These are phyloP conservation scores for Sisor rabdophorus DNA, from an alignment of 2,113 vertebrate genomes.

Conservation along the genomic window DNA sequence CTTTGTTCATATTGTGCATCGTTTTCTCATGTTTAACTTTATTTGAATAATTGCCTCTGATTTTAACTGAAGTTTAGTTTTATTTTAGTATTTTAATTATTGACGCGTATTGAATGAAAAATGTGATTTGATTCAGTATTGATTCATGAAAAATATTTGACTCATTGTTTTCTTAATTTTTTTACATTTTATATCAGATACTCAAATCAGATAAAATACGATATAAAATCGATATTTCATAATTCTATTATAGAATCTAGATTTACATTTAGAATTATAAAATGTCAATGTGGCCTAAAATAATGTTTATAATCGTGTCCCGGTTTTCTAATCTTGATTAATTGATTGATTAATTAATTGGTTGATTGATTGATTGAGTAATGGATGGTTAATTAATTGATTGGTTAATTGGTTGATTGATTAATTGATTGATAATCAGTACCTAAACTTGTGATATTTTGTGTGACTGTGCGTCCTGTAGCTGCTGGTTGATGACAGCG, in stretches of 20 bases:
- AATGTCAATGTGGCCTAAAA: background rate
- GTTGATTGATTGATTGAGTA: background rate
- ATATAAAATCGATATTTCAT: no score
- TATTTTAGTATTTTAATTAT: background rate
- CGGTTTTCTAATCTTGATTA: background rate
- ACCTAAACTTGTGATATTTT: background rate
- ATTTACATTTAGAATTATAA: no score
- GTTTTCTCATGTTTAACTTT: background rate
- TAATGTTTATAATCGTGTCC: background rate
- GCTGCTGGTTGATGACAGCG: constrained; percentile 81
- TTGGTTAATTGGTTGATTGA: no score
- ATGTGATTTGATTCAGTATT: no score
- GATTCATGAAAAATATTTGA: no score
- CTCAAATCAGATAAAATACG: no score
- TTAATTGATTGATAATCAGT: background rate
- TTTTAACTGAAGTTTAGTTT: background rate
- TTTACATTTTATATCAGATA: no score
- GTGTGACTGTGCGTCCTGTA: constrained; percentile 51
- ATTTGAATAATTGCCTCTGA: background rate
- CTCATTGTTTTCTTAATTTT: no score
- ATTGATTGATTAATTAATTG: background rate
- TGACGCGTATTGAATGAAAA: no score
- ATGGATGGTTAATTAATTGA: no score
- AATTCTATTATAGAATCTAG: no score
- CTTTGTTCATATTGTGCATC: no score